Evolutionary conservation across 23 tunicate genomes (phyloP), one percentile per base, ranked within the genome.

Genomic region (Diplosoma virens): DNA sequence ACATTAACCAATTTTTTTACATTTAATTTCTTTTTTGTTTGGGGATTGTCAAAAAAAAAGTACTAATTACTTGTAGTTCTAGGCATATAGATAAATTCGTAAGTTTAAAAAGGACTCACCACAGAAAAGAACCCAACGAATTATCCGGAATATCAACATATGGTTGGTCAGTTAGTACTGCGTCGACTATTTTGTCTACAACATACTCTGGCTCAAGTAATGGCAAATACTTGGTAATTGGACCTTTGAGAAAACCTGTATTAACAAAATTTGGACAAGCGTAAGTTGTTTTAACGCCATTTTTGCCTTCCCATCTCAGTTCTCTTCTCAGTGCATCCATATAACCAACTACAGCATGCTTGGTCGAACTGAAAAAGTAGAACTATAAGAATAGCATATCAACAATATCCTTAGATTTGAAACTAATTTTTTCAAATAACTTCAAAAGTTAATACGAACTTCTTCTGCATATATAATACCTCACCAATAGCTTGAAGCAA

Each of bases 401-500:
- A n/a, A n/a, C n/a, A n/a, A n/a, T n/a, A n/a, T n/a, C n/a, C n/a
- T n/a, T n/a, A n/a, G n/a, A n/a, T n/a, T n/a, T n/a, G n/a, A n/a
- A n/a, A n/a, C n/a, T n/a, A n/a, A n/a, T n/a, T n/a, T n/a, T n/a
- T n/a, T n/a, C n/a, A n/a, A n/a, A n/a, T n/a, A n/a, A n/a, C n/a
- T n/a, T n/a, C n/a, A n/a, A n/a, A n/a, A n/a, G n/a, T n/a, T n/a
- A n/a, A n/a, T n/a, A n/a, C n/a, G n/a, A n/a, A n/a, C n/a, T n/a
- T n/a, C n/a, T n/a, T n/a, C n/a, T n/a, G n/a, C n/a, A n/a, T n/a
- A n/a, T n/a, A n/a, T n/a, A n/a, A 11, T 46, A 11, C 11, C 37
- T 36, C 55, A 82, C 87, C 80, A 54, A 59, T 82, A 82, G 31
- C 64, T 74, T n/a, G n/a, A 26, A 47, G 73, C 61, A 82, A 17